Percentiles rank a stretch among this genome's conserved stretches.
These are phyloP conservation scores for Platorchestia sp. DNA, from an alignment of 1,140 invertebrate genomes.

Conservation along the genomic window DNA sequence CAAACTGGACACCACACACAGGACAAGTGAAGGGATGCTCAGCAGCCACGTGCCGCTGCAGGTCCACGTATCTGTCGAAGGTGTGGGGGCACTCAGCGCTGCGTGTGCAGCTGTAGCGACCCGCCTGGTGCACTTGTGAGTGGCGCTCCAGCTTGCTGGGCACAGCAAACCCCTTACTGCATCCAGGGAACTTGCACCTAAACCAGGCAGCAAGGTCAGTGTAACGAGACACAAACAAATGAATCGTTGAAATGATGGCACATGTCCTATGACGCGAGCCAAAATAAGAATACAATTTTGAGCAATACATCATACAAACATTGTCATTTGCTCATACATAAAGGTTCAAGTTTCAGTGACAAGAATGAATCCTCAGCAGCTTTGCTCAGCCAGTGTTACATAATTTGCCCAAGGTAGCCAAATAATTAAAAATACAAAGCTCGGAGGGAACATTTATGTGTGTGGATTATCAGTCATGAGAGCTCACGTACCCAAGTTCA, in stretches of 20 bases:
- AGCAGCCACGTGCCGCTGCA: slow-evolving; percentile 40
- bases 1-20: neutral
- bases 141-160: slow-evolving; percentile 58
- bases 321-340: too few species aligned
- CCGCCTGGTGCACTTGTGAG: slow-evolving; percentile 30
- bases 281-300: too few species aligned
- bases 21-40: slow-evolving; percentile 16
- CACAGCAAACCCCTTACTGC: slow-evolving; percentile 28
- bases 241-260: neutral
- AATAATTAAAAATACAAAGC: too few species aligned
- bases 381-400: too few species aligned
- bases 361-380: too few species aligned
- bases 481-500: too few species aligned
- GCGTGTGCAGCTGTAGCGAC: slow-evolving; percentile 50
- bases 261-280: neutral
- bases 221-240: neutral
- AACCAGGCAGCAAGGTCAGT: neutral
- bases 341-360: too few species aligned
- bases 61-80: slow-evolving; percentile 46
- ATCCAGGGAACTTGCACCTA: slow-evolving; percentile 58
- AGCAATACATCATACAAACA: too few species aligned
- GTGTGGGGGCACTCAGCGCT: slow-evolving; percentile 10
- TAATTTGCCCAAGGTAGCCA: too few species aligned
- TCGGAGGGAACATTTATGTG: too few species aligned
- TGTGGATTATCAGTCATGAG: too few species aligned